These are phyloP conservation scores for Leucopsar rothschildi DNA, from an alignment of 2,113 vertebrate genomes.

Conservation along the genomic window DNA sequence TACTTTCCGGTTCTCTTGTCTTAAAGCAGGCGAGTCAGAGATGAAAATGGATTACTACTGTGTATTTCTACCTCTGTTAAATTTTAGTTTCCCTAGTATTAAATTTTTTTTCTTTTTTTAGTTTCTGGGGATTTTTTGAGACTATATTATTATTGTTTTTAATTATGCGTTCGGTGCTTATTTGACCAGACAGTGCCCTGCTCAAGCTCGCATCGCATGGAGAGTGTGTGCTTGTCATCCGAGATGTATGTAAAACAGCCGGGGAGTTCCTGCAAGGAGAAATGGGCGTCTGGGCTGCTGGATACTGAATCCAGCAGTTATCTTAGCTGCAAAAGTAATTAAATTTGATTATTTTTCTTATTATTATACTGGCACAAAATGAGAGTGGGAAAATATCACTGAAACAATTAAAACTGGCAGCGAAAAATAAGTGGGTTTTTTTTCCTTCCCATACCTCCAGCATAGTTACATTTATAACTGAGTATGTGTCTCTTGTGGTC, in stretches of 20 bases:
- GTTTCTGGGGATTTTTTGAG: not conserved
- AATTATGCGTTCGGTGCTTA: not conserved
- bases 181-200: not conserved
- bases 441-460: constrained; percentile 61
- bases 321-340: constrained; percentile 32
- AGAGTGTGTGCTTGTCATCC: not conserved
- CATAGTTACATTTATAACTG: constrained; percentile 67
- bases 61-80: not conserved
- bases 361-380: not conserved
- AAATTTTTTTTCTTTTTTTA: not conserved
- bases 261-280: not conserved
- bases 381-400: constrained; percentile 30
- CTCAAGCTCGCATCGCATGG: not conserved
- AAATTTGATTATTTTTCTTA: constrained; percentile 24
- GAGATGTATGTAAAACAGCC: not conserved
- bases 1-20: not conserved
- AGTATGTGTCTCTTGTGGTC: constrained; percentile 75
- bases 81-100: not conserved
- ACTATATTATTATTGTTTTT: not conserved
- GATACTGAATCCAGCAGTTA: not conserved
- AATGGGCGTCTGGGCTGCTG: not conserved
- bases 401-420: constrained; percentile 55
- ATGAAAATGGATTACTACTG: not conserved
- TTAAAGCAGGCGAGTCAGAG: not conserved
- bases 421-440: constrained; percentile 1